phyloP scores from a whole-genome alignment of 2,888 invertebrate genomes.

The Polymixis lichenea region DNA sequence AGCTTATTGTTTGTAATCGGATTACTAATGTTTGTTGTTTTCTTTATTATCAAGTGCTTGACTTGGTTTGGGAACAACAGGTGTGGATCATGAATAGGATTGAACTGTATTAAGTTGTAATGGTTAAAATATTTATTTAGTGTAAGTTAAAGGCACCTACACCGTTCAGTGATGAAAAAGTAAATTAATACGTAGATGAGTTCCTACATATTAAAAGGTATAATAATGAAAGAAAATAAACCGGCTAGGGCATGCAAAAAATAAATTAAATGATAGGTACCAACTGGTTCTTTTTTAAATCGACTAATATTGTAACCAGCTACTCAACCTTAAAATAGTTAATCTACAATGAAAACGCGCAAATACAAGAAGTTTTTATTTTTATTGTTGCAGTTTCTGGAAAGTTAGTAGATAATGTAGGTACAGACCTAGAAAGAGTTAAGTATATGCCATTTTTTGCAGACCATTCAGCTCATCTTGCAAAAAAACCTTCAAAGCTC shows the following conservation, averaged over 20 bases:
- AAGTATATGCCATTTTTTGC: background rate
- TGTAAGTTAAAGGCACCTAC: background rate
- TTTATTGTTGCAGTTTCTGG: background rate
- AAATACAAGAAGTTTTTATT: background rate
- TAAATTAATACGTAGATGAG: background rate
- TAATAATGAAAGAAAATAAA: background rate
- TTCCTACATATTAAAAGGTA: background rate
- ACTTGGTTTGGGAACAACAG: slow-evolving; percentile 60
- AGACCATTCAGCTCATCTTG: background rate
- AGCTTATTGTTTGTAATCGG: slow-evolving; percentile 81
- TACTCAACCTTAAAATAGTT: background rate
- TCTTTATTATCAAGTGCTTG: slow-evolving; percentile 67
- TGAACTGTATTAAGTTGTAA: slow-evolving; percentile 43
- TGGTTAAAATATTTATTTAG: slow-evolving; percentile 42
- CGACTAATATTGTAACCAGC: background rate
- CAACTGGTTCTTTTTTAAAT: too few species aligned
- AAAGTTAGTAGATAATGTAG: background rate
- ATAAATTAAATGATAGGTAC: background rate
- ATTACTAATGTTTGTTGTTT: slow-evolving; percentile 82
- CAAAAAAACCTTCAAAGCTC: background rate
- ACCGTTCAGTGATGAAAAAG: background rate
- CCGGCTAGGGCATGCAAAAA: background rate
- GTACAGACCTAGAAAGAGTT: background rate
- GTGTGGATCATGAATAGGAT: slow-evolving; percentile 51
- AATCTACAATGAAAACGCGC: background rate